Percentiles rank a stretch among this genome's conserved stretches.
phyloP scores from a whole-genome alignment of 2,113 vertebrate species.

The Eclectus roratus region DNA sequence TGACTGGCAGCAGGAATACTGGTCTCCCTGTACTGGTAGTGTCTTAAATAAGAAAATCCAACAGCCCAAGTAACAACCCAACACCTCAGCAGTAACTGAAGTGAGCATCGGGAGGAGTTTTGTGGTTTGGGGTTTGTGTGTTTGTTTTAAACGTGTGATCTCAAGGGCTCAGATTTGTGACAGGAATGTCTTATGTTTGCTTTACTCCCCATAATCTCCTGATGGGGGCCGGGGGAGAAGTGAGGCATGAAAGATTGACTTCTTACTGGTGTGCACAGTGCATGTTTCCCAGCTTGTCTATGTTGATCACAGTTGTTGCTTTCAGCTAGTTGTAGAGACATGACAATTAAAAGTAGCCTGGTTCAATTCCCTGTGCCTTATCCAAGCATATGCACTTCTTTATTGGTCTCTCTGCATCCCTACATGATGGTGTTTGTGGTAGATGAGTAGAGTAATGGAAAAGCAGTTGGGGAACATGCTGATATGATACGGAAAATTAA shows the following conservation, averaged over 20 bases:
- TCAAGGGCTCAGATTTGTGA: not conserved
- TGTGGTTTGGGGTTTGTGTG: no score
- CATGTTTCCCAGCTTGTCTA: not conserved
- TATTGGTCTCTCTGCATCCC: not conserved
- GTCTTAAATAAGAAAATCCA: not conserved
- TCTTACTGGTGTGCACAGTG: not conserved
- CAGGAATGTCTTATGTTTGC: not conserved
- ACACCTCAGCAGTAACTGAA: not conserved
- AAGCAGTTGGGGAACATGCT: not conserved
- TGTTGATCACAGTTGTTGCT: not conserved
- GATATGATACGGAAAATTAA: not conserved
- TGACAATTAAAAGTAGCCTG: not conserved
- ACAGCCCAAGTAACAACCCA: not conserved
- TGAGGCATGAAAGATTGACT: not conserved
- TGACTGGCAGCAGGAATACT: not conserved
- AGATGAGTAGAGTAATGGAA: not conserved
- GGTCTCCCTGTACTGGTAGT: not conserved
- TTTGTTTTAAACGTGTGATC: not conserved
- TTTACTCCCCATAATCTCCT: not conserved
- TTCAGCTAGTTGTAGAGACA: not conserved
- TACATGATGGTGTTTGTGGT: not conserved
- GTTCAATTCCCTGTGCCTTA: not conserved
- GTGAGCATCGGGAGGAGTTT: not conserved
- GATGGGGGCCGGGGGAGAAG: rapidly evolving
- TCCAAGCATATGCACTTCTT: not conserved